These are phyloP conservation scores for Spongilla lacustris DNA, from an alignment of 37 sponge, comb jelly and placozoan genomes.

Conservation along the genomic window DNA sequence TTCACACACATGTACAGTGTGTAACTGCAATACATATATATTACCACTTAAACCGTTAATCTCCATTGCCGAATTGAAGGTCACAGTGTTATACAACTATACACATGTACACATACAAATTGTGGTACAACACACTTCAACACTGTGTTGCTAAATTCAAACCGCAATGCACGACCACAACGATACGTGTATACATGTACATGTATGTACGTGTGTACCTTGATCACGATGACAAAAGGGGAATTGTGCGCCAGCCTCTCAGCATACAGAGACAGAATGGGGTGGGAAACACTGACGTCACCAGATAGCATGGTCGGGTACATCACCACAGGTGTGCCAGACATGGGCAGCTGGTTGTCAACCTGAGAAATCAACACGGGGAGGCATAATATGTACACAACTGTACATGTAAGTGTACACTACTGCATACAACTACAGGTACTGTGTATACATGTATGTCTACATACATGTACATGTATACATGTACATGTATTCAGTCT, in stretches of 20 bases:
- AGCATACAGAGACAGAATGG: slow-evolving; percentile 32
- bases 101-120: too few species aligned
- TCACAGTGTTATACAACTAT: too few species aligned
- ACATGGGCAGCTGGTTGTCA: slow-evolving; percentile 71
- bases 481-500: background rate
- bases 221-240: slow-evolving; percentile 62
- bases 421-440: too few species aligned
- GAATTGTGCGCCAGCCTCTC: slow-evolving; percentile 64
- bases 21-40: too few species aligned
- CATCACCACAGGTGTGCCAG: slow-evolving; percentile 49
- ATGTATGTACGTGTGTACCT: too few species aligned
- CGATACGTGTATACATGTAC: too few species aligned
- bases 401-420: background rate
- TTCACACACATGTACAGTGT: too few species aligned
- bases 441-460: background rate
- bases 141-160: too few species aligned
- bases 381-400: background rate
- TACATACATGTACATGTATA: background rate
- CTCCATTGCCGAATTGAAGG: too few species aligned
- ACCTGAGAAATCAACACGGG: slow-evolving; percentile 27
- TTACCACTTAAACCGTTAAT: too few species aligned
- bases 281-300: slow-evolving; percentile 20
- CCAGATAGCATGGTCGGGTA: slow-evolving; percentile 67
- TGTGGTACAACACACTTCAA: too few species aligned
- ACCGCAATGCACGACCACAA: too few species aligned